Evolutionary conservation across 2,113 vertebrate genomes (phyloP), one percentile per base, ranked within the genome.

Genomic region (Myotis lucifugus): DNA sequence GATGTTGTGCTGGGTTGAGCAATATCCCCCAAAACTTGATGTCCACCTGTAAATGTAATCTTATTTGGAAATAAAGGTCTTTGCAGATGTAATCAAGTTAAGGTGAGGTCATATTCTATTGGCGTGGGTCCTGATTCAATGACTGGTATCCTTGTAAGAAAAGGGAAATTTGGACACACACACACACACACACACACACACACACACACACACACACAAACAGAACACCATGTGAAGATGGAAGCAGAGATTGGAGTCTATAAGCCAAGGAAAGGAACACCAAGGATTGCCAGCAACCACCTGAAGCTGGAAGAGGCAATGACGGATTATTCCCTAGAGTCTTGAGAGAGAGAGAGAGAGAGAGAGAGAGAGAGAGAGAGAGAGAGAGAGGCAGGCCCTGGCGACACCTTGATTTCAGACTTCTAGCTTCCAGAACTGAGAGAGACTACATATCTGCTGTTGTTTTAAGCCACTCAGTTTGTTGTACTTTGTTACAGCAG

Each of bases 31-130:
- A 19, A 93, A 88, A 73, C 74, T 77, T 87, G n/a, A 89, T 61
- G n/a, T 42, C 78, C 34, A 83, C 18, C 81, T 54, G 42, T 85
- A 74, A 82, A 59, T 48, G 14, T 93, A 61, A 93, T 12, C 79
- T 96, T 84, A 54, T 93, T 90, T 90, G 46, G 67, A 88, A 95
- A 73, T 76, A 66, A 76, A 9, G 8, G 23, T 81, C 78, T 94
- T 90, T 69, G 29, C 54, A 81, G 54, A 79, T 85, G 18, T 93
- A 84, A 72, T 79, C 83, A 93, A 93, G 40, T 73, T 90, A 70
- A 88, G 70, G 66, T 37, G 40, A 91, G 21, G 18, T 79, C 56
- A 78, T 42, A 48, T 5, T 72, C 40, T 50, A 59, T 92, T 56
- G 73, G 12, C 18, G 12, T 76, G 42, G 23, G 74, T 79, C 46